Evolutionary conservation across 2,113 vertebrate genomes (phyloP).

Genomic region (Propithecus coquereli): DNA sequence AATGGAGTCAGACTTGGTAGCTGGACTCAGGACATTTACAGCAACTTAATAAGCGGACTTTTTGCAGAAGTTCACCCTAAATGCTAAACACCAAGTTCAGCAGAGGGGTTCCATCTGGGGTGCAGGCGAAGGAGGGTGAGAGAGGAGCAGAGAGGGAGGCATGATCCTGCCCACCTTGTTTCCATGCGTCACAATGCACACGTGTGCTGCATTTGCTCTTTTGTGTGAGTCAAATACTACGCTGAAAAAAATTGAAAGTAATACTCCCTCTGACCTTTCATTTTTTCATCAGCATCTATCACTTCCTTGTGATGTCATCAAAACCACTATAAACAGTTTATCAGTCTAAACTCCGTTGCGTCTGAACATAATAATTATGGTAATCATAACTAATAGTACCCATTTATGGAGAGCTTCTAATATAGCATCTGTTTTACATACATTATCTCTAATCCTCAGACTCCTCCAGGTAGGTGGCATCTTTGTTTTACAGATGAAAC

Average conservation of each 20-base stretch:
- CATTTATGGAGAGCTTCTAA: background rate
- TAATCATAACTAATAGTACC: rapidly evolving
- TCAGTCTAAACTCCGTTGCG: background rate
- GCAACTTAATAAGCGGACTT: background rate
- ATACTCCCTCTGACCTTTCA: background rate
- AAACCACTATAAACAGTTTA: background rate
- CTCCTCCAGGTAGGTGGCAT: background rate
- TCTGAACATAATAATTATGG: background rate
- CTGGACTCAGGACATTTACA: background rate
- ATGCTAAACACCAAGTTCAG: too few species aligned
- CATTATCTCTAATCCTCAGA: background rate
- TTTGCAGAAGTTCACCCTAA: background rate
- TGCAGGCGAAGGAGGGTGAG: background rate
- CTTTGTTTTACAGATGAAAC: background rate
- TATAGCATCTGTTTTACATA: background rate
- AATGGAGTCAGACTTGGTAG: background rate
- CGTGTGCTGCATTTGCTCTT: too few species aligned
- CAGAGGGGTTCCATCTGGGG: background rate
- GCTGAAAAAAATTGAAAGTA: background rate
- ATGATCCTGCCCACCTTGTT: rapidly evolving
- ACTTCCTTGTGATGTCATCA: background rate
- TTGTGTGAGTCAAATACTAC: background rate
- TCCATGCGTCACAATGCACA: rapidly evolving
- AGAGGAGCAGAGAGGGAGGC: background rate
- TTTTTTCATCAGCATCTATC: background rate